phyloP scores from a whole-genome alignment of 2,797 vertebrate species.

The Remorina albescens region DNA sequence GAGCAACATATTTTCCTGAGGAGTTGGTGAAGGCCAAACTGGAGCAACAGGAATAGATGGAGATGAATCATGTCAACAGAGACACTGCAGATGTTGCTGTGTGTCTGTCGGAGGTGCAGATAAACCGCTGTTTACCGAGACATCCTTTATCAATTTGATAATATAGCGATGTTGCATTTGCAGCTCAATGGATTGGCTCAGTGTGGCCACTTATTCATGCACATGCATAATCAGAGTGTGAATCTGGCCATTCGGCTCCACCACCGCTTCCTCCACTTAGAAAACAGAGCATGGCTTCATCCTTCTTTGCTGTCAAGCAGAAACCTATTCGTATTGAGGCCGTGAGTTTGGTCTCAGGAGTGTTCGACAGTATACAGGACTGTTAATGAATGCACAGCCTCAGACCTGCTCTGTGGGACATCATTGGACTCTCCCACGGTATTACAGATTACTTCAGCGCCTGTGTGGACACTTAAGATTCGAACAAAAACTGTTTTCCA shows the following conservation, averaged over 20 bases:
- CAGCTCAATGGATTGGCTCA: background rate
- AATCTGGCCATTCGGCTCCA: background rate
- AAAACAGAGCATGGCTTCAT: background rate
- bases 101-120: background rate
- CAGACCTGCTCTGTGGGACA: slow-evolving; percentile 54
- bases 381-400: slow-evolving; percentile 54
- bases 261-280: background rate
- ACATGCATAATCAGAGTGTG: background rate
- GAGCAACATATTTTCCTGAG: background rate
- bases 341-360: slow-evolving; percentile 26
- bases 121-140: background rate
- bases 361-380: slow-evolving; percentile 27
- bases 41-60: background rate
- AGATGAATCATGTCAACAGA: background rate
- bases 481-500: slow-evolving; percentile 46
- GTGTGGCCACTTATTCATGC: background rate
- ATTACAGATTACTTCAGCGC: slow-evolving; percentile 43
- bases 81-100: background rate
- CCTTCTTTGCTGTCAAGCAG: slow-evolving; percentile 9
- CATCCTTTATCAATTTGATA: background rate
- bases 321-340: slow-evolving; percentile 9
- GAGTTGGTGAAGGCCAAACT: background rate
- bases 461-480: slow-evolving; percentile 46
- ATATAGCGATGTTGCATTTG: background rate
- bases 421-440: slow-evolving; percentile 47